Evolutionary conservation across 2,113 vertebrate genomes (phyloP).

Genomic region (Mus spicilegus): DNA sequence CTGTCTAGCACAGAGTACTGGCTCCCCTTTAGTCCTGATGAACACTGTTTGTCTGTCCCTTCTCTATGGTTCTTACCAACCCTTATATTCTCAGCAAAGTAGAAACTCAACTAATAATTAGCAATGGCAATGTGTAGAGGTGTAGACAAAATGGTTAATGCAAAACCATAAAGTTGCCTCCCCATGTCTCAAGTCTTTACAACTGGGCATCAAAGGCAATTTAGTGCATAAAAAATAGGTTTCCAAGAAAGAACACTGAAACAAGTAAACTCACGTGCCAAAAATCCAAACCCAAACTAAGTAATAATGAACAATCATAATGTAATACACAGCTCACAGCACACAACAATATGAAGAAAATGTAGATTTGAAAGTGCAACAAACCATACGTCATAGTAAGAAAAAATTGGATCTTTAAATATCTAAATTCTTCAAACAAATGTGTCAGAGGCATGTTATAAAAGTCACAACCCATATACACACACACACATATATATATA

Average conservation of each 20-base stretch:
- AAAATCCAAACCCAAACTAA: not conserved
- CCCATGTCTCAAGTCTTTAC: not conserved
- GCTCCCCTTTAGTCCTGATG: not conserved
- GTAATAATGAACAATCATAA: not conserved
- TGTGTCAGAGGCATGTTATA: not conserved
- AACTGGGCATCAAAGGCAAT: not conserved
- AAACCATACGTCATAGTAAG: not conserved
- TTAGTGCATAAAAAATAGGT: not conserved
- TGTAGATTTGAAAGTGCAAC: not conserved
- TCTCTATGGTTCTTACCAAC: not conserved
- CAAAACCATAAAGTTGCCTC: not conserved
- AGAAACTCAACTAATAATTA: not conserved
- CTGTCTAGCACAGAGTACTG: too few species aligned
- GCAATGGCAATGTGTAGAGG: not conserved
- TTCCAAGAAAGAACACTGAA: not conserved
- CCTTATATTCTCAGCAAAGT: not conserved
- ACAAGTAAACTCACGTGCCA: not conserved
- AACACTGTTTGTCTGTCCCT: not conserved
- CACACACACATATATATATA: too few species aligned
- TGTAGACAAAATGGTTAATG: not conserved
- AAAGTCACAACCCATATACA: not conserved
- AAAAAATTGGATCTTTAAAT: not conserved
- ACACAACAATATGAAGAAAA: not conserved
- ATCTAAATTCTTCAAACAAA: not conserved
- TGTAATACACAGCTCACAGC: not conserved